Base-by-base conservation (phyloP, 2,797 vertebrate genomes). In the Hoplostethus atlanticus region DNA sequence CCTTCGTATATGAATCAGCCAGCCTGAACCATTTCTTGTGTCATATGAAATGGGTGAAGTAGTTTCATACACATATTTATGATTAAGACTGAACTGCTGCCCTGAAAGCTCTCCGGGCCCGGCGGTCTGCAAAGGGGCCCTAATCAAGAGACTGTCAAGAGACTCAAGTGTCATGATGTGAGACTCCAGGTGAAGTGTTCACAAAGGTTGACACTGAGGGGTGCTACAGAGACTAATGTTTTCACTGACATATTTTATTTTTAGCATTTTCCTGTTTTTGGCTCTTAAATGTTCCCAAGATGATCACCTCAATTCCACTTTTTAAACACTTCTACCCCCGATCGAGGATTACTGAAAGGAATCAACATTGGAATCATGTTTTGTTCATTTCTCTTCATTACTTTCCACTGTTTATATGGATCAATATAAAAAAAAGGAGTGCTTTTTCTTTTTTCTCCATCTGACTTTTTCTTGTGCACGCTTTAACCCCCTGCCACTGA, bases 181-280 rank as follows among this genome's bases (percentile, higher is more conserved):
- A 73, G 73, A 59, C 71, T 85, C 71, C 42, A 65, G 76, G 71
- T 68, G 80, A 81, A 80, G 84, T 80, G 81, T 72, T 80, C 17
- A 77, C 47, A 17, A 42, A 55, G 56, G 75, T 79, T 34, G 64
- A 89, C 83, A 75, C 84, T 83, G 83, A 84, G 81, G 84, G 90
- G 92, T 90, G 90, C 92, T 91, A 92, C 79, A 79, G 73, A 90
- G 84, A 90, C 87, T 80, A 46, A 72, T 60, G 53, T 91, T 84
- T 78, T 86, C 89, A 85, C 79, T 68, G 78, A 90, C 79, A 65
- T 76, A 44, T 42, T 73, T 69, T 65, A 21, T 59, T 44, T 63
- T 68, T 58, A 57, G 52, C 17, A 11, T 50, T 62, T 64, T 34
- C 31, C 30, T 25, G 68, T 79, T 79, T 81, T 68, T 84, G 76